phyloP scores from a whole-genome alignment of 2,797 vertebrate genomes.

The Zalophus californianus region DNA sequence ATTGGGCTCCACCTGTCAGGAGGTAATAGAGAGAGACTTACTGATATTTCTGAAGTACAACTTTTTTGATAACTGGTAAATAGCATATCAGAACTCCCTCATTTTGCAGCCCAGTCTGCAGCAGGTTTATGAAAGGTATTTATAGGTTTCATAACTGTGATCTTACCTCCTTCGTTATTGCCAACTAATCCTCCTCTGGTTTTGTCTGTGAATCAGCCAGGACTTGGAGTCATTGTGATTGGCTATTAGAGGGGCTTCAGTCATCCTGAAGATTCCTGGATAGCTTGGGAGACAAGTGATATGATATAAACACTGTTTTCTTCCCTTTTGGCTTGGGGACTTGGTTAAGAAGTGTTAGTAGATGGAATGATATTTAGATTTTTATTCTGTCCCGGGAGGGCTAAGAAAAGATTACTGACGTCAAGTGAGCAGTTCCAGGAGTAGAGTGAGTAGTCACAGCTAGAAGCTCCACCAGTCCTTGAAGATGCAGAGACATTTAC shows the following conservation, averaged over 20 bases:
- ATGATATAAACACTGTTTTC: not conserved
- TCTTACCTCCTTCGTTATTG: conserved; percentile 35
- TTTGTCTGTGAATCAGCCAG: not conserved
- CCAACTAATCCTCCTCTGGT: not conserved
- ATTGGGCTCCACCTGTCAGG: conserved; percentile 40
- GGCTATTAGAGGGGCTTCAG: conserved; percentile 70
- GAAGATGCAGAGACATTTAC: conserved; percentile 10
- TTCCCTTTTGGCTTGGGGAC: not conserved
- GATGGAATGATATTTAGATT: not conserved
- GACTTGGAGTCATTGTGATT: conserved; percentile 43
- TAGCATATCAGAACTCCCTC: conserved; percentile 39
- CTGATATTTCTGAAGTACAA: conserved; percentile 22
- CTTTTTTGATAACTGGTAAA: conserved; percentile 59
- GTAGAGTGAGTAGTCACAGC: not conserved
- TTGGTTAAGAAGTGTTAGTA: conserved; percentile 25
- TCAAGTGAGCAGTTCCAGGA: not conserved
- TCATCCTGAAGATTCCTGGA: conserved; percentile 69
- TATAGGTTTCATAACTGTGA: not conserved
- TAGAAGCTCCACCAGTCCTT: not conserved
- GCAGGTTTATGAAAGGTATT: conserved; percentile 34
- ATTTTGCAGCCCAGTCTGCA: not conserved
- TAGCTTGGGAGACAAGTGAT: conserved; percentile 69
- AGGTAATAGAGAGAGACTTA: conserved; percentile 51
- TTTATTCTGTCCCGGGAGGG: not conserved
- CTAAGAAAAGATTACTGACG: not conserved